phyloP scores from a whole-genome alignment of 2,113 vertebrate genomes.

The Perca fluviatilis region DNA sequence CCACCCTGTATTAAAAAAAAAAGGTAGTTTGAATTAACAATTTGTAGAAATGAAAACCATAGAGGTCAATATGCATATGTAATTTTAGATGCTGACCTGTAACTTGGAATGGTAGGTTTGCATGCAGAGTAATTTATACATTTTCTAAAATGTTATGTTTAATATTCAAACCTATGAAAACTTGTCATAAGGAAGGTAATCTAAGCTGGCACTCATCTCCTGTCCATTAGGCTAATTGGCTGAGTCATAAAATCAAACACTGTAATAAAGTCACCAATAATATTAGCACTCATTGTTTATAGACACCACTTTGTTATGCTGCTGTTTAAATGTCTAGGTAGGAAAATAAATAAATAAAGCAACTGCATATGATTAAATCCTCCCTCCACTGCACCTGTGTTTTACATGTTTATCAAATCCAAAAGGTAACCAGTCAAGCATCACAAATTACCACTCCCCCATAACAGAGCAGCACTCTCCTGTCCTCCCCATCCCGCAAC shows the following conservation, averaged over 20 bases:
- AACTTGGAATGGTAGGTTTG: not conserved
- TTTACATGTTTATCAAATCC: slow-evolving; percentile 28
- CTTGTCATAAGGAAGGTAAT: not conserved
- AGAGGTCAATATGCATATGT: not conserved
- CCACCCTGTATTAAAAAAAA: not conserved
- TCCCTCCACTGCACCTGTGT: not conserved
- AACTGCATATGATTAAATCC: not conserved
- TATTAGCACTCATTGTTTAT: not conserved
- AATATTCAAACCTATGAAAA: not conserved
- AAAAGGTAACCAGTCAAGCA: slow-evolving; percentile 36
- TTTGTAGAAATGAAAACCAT: not conserved
- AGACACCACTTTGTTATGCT: not conserved
- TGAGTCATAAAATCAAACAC: not conserved
- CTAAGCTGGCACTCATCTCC: not conserved
- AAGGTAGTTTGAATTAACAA: not conserved
- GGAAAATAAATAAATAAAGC: too few species aligned
- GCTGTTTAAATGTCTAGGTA: not conserved
- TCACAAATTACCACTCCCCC: slow-evolving; percentile 57
- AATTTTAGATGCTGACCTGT: not conserved
- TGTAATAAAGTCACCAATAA: not conserved
- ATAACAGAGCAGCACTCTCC: slow-evolving; percentile 24
- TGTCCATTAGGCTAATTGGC: not conserved
- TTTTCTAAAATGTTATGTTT: not conserved
- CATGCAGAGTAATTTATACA: not conserved
- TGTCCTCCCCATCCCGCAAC: slow-evolving; percentile 59